phyloP scores from a whole-genome alignment of 2,797 vertebrate species.

The Margarornis squamiger region DNA sequence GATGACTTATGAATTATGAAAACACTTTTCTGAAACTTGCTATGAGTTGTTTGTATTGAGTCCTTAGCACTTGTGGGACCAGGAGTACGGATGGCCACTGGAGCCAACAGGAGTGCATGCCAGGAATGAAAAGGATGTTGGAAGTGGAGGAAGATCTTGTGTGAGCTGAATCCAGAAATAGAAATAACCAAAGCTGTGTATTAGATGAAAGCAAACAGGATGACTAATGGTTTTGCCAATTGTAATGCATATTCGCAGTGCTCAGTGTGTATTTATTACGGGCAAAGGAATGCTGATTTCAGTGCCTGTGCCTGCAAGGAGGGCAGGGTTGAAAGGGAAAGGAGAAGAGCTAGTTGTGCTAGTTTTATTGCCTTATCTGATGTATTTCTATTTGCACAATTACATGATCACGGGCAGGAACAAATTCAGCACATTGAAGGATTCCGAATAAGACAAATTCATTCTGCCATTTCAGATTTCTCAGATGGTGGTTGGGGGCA shows the following conservation, averaged over 20 bases:
- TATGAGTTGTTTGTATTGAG: background rate
- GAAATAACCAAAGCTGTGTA: background rate
- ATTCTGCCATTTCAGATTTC: background rate
- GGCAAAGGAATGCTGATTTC: background rate
- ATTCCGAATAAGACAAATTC: background rate
- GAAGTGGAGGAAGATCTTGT: background rate
- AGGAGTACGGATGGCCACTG: background rate
- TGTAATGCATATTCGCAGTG: rapidly evolving
- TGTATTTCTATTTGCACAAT: background rate
- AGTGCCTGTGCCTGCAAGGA: background rate
- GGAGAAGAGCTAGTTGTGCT: background rate
- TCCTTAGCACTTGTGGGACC: background rate
- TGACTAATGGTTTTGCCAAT: background rate
- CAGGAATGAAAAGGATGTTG: rapidly evolving
- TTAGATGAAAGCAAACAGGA: background rate
- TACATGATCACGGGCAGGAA: background rate
- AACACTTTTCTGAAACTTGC: background rate
- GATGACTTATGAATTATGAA: slow-evolving; percentile 14
- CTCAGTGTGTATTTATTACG: background rate
- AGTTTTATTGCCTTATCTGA: background rate
- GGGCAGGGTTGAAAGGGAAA: background rate
- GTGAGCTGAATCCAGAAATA: background rate
- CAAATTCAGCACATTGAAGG: background rate
- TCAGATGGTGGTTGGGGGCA: rapidly evolving
- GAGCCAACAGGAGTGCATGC: rapidly evolving